Percentiles rank a stretch among this genome's conserved stretches.
Evolutionary conservation across 2,888 invertebrate genomes (phyloP).

Genomic region (Lasioglossum leucozonium): DNA sequence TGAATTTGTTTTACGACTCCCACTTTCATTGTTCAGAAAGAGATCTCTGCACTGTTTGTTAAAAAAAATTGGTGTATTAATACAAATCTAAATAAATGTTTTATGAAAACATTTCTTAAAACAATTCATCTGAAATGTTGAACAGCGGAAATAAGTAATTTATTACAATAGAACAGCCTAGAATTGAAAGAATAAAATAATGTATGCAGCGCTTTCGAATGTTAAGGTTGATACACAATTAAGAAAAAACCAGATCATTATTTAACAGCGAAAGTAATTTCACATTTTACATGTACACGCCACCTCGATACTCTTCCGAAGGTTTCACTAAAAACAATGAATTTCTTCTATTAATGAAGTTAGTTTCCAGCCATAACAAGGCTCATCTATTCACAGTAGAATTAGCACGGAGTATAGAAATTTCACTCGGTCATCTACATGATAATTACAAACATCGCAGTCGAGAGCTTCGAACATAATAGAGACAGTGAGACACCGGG

Average conservation of each 20-base stretch:
- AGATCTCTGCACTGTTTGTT: too few species aligned
- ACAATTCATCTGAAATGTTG: background rate
- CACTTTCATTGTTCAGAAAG: too few species aligned
- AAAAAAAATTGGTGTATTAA: too few species aligned
- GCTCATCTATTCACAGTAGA: background rate
- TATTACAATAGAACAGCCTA: background rate
- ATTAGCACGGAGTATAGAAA: background rate
- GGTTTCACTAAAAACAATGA: conserved; percentile 10
- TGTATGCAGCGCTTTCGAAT: background rate
- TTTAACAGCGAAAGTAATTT: background rate
- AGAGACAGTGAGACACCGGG: background rate
- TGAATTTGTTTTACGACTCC: too few species aligned
- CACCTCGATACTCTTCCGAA: background rate
- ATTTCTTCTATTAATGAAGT: conserved; percentile 1
- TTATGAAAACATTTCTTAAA: too few species aligned
- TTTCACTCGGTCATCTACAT: conserved; percentile 8
- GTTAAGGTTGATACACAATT: background rate
- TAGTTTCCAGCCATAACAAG: conserved; percentile 13
- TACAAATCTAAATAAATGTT: too few species aligned
- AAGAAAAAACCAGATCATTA: background rate
- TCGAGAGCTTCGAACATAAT: background rate
- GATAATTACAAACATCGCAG: background rate
- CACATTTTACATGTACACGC: conserved; percentile 7
- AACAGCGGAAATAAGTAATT: background rate
- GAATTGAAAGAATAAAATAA: background rate